phyloP scores from a whole-genome alignment of 2,888 invertebrate genomes.

The Plagodis dolabraria region DNA sequence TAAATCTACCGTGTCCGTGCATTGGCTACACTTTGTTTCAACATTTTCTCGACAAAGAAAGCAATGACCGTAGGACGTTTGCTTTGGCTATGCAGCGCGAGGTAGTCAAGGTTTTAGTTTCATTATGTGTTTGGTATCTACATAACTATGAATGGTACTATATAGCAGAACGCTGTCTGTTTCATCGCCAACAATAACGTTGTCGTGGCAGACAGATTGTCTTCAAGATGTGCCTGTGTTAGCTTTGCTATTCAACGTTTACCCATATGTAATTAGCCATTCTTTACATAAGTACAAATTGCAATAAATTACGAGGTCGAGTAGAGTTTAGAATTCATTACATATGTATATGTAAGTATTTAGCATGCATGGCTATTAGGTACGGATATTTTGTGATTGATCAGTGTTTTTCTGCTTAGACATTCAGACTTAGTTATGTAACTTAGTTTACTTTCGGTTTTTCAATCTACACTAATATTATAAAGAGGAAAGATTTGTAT shows the following conservation, averaged over 20 bases:
- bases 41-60: slow-evolving; percentile 13
- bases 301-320: slow-evolving; percentile 3
- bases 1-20: slow-evolving; percentile 14
- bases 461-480: too few relatives aligned
- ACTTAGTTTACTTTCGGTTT: too few relatives aligned
- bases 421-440: too few relatives aligned
- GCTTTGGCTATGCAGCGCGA: slow-evolving; percentile 11
- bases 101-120: slow-evolving; percentile 20
- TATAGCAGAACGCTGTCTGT: slow-evolving; percentile 9
- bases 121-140: slow-evolving; percentile 10
- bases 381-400: too few relatives aligned
- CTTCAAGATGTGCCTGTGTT: slow-evolving; percentile 2
- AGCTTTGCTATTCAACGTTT: slow-evolving; percentile 8
- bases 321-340: too few relatives aligned
- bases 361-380: too few relatives aligned
- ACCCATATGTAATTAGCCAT: background rate
- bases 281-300: background rate
- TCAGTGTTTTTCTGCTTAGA: too few relatives aligned
- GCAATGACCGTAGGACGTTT: slow-evolving; percentile 16
- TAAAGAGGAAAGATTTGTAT: too few relatives aligned
- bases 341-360: too few relatives aligned
- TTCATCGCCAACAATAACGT: slow-evolving; percentile 8
- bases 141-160: slow-evolving; percentile 11
- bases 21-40: slow-evolving; percentile 25
- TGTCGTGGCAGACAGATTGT: slow-evolving; percentile 15